Base-by-base conservation (phyloP, 2,113 vertebrate species). In the Myiozetetes cayanensis region DNA sequence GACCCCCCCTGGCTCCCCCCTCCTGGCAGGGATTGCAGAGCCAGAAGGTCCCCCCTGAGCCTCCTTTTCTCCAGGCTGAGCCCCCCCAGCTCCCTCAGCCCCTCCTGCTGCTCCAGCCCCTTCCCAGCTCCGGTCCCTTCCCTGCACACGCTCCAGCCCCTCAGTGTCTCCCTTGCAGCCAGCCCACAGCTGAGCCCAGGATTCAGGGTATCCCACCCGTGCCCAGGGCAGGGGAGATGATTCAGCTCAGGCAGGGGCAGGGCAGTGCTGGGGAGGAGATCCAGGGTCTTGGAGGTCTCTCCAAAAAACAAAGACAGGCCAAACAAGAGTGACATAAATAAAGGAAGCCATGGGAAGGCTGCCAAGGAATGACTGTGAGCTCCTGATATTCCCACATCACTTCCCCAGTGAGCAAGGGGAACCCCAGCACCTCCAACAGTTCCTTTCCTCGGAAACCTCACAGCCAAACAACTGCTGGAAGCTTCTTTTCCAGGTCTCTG, bases 341-440 rank as follows among this genome's bases (percentile, higher is more conserved):
- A 53, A 80, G 63, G 82, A 67, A 84, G 21, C 23, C 0, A 1
- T 3, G 0, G 82, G 37, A 76, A 30, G 72, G 62, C 66, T 12
- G 71, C 72, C 31, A 56, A 56, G 41, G 46, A 52, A 49, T 7
- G 33, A 56, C 35, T 41, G 58, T 1, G 4, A 76, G 58, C 68
- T 81, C 53, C 31, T 0, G 1, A 30, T 35, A 18, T 10, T 33
- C 18, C n/a, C 2, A 0, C 1, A 19, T 12, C 77, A 19, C 41
- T 82, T 72, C 87, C 87, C 78, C 66, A 47, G 33, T 0, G 6
- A 44, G 61, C 0, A 0, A 55, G 53, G 55, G 39, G 85, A 84
- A 15, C 2, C 14, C 70, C 53, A 33, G 73, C 61, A 59, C 3
- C 39, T 31, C 68, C 75, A 39, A 6, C 50, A 46, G 22, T 2